phyloP scores from a whole-genome alignment of 1,140 invertebrate genomes.

The Leptinotarsa lineolata region DNA sequence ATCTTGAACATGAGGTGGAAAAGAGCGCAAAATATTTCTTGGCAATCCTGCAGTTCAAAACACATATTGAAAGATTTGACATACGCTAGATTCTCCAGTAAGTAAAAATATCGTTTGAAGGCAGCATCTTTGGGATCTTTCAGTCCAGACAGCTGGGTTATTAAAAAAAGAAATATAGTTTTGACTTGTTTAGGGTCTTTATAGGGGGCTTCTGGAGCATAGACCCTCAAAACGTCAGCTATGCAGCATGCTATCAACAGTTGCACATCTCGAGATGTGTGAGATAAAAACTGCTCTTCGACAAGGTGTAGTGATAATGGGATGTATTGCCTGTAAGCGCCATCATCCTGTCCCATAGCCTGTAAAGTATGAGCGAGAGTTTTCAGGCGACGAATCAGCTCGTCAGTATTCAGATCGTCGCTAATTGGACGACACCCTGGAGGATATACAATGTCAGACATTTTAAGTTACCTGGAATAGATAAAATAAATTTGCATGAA shows the following conservation, averaged over 20 bases:
- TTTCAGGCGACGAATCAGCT: constrained; percentile 91
- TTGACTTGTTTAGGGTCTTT: constrained; percentile 93
- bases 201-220: constrained; percentile 97
- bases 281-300: constrained; percentile 89
- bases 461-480: constrained; percentile 52
- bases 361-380: constrained; percentile 91
- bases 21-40: constrained; percentile 93
- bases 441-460: constrained; percentile 85
- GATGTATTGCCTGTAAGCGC: constrained; percentile 91
- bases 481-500: neutral
- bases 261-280: constrained; percentile 91
- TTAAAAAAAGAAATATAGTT: constrained; percentile 95
- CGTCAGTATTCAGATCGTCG: constrained; percentile 93
- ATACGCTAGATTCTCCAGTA: constrained; percentile 93
- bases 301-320: constrained; percentile 92
- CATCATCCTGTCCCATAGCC: constrained; percentile 95
- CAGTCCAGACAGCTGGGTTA: constrained; percentile 90
- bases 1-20: constrained; percentile 97
- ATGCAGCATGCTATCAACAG: constrained; percentile 95
- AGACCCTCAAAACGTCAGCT: constrained; percentile 95
- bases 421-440: constrained; percentile 84
- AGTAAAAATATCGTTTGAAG: constrained; percentile 97
- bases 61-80: constrained; percentile 99
- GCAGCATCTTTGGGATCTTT: constrained; percentile 96
- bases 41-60: constrained; percentile 95